Evolutionary conservation across 2,113 vertebrate species (phyloP).

Genomic region (Paracanthobrama guichenoti): DNA sequence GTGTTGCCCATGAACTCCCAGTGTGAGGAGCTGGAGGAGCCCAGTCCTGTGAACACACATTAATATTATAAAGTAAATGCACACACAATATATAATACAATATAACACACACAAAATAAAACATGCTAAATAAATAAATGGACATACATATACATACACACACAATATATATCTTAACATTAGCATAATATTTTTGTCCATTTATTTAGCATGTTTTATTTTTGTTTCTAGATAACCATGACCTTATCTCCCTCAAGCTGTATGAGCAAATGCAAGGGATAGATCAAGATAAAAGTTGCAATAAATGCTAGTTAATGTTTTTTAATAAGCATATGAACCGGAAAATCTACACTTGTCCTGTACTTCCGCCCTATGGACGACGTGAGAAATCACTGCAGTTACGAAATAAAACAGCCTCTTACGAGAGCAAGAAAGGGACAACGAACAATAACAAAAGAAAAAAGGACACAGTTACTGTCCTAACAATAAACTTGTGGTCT

Average conservation of each 20-base stretch:
- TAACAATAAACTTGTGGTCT: neutral
- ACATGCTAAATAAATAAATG: neutral
- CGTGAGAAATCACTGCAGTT: slow-evolving; percentile 7
- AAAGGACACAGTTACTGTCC: neutral
- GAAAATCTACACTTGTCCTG: neutral
- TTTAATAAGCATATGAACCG: neutral
- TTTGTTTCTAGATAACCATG: neutral
- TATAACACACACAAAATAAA: no score
- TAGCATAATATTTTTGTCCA: neutral
- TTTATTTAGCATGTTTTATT: neutral
- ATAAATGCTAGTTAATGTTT: neutral
- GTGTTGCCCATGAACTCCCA: slow-evolving; percentile 92
- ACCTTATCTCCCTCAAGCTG: neutral
- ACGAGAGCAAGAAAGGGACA: neutral
- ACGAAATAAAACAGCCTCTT: slow-evolving; percentile 17
- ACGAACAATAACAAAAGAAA: neutral
- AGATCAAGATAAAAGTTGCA: neutral
- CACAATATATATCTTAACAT: neutral
- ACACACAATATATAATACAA: no score
- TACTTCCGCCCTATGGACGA: slow-evolving; percentile 4
- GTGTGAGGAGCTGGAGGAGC: slow-evolving; percentile 84
- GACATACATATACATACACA: no score
- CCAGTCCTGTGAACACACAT: slow-evolving; percentile 75
- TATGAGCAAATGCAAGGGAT: neutral
- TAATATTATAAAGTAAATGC: neutral